Conservation (phyloP, 2,797 vertebrate species). For the Acropternis orthonyx region DNA sequence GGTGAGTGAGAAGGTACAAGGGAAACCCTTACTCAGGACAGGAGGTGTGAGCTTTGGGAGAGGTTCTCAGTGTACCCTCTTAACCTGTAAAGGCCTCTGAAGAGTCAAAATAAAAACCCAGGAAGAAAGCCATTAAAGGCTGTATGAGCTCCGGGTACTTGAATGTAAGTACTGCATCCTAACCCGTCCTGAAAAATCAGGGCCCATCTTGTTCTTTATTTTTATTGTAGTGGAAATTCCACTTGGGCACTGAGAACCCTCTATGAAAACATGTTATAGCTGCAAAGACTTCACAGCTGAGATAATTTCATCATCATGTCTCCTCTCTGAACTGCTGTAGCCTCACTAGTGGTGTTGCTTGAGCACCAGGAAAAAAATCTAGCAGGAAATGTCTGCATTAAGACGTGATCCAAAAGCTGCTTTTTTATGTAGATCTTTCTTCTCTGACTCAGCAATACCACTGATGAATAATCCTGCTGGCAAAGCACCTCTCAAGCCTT, state of each 20-base stretch:
- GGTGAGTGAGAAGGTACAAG: no score
- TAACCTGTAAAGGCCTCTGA: neutral
- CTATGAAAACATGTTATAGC: neutral
- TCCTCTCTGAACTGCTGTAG: neutral
- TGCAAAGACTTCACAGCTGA: neutral
- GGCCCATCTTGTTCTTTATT: neutral
- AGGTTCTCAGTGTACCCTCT: neutral
- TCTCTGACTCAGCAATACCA: neutral
- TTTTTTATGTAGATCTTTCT: neutral
- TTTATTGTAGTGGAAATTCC: neutral
- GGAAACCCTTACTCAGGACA: neutral
- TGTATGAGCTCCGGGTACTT: neutral
- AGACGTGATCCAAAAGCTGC: neutral
- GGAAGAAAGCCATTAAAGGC: neutral
- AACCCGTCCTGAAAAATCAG: neutral
- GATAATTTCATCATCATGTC: neutral
- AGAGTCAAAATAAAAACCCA: neutral
- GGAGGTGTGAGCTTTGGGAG: neutral
- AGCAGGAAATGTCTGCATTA: neutral
- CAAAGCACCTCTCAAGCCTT: neutral
- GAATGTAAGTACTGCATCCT: neutral
- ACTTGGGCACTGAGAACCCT: neutral
- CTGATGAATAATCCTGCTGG: neutral
- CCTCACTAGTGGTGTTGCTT: neutral
- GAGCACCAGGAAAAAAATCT: neutral